Base-by-base conservation (phyloP, 2,113 vertebrate genomes). In the Corapipo altera region DNA sequence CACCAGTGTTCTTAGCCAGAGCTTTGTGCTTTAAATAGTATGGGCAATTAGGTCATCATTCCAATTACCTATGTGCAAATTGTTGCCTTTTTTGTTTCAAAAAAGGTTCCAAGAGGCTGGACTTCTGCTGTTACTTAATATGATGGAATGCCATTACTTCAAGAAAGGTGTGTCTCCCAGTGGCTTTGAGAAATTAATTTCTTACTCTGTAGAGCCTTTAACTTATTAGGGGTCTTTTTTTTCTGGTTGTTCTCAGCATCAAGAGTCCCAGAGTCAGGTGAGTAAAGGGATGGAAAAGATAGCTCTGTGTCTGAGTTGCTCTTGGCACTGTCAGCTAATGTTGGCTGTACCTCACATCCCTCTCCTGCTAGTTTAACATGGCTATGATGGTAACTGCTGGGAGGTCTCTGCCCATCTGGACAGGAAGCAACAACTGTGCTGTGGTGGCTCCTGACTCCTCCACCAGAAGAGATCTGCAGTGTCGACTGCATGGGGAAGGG, bases 11-110 rank as follows among this genome's bases (percentile, higher is more conserved):
- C 61, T 86, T 82, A 88, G 65, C 33, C 82, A 87, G 74, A 79
- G 33, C 24, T 89, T 78, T 64, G 20, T 88, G 20, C 89, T 97
- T 94, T 75, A 81, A 93, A 90, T 30, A 84, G 11, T 28, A n/a
- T 43, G 77, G 46, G 20, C 76, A 76, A 75, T 79, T 85, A 65
- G 91, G 75, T 76, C 88, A 81, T 46, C 4, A 0, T 90, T 71
- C n/a, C 44, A 78, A 24, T 69, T 57, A 81, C 67, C 67, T 77
- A 7, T 51, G 41, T 74, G 37, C 14, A 86, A 92, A 71, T 71
- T 51, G 12, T 44, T 89, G 12, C 62, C 12, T 46, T 84, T 69
- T 90, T 82, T 88, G 18, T 51, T 94, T 91, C 52, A 78, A 85
- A 22, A 64, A 66, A 27, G 13, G 4, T 35, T 73, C 33, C 12